Conservation (phyloP, 2,113 vertebrate genomes). For the Podarcis muralis region DNA sequence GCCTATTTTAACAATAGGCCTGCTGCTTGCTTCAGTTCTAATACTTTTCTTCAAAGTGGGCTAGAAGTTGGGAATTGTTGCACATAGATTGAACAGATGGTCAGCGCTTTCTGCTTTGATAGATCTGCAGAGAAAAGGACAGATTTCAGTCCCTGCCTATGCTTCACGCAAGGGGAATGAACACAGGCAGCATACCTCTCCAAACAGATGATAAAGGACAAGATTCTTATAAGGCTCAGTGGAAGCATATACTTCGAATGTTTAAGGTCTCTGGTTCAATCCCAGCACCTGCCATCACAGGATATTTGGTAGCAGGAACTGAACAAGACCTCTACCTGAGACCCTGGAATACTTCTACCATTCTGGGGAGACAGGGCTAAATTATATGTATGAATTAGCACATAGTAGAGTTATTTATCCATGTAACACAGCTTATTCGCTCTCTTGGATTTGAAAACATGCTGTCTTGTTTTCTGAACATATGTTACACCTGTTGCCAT, state of each 20-base stretch:
- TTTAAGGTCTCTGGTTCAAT: not conserved
- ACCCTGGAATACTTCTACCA: not conserved
- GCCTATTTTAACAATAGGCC: slow-evolving; percentile 24
- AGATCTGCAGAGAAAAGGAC: not conserved
- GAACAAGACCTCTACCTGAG: not conserved
- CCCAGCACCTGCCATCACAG: not conserved
- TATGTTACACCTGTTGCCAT: slow-evolving; percentile 16
- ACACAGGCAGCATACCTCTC: not conserved
- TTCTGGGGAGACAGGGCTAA: not conserved
- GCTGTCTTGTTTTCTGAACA: not conserved
- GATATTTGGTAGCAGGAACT: not conserved
- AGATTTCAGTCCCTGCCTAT: not conserved
- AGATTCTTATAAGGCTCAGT: not conserved
- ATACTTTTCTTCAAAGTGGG: not conserved
- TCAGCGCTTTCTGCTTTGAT: not conserved
- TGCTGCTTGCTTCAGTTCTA: slow-evolving; percentile 18
- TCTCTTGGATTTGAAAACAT: not conserved
- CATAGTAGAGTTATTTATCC: not conserved
- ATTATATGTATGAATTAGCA: not conserved
- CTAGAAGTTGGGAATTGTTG: slow-evolving; percentile 12
- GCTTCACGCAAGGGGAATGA: not conserved
- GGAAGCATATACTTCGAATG: not conserved
- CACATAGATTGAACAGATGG: slow-evolving; percentile 12
- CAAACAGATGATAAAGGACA: not conserved
- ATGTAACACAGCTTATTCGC: not conserved